These are phyloP conservation scores for Physella acuta DNA, from an alignment of 1,140 invertebrate species.

Conservation along the genomic window DNA sequence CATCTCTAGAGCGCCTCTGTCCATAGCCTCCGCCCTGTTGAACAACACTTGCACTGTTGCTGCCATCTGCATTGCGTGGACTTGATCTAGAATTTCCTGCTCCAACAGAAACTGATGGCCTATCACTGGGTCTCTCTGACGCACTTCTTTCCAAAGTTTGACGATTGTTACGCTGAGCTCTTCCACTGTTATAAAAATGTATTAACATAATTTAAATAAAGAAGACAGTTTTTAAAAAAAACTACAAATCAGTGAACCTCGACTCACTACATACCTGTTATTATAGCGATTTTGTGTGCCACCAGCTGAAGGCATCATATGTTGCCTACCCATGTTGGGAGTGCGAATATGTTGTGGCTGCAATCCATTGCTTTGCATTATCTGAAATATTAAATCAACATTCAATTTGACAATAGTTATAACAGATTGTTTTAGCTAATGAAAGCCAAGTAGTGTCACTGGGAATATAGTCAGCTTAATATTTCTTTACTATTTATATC, in stretches of 20 bases:
- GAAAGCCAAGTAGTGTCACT: too few species aligned
- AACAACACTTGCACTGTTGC: background rate
- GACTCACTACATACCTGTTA: too few species aligned
- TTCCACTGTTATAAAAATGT: too few species aligned
- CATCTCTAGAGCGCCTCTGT: background rate
- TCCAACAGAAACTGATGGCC: background rate
- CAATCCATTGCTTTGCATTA: constrained; percentile 25
- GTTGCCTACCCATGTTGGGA: constrained; percentile 10
- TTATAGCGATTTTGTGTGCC: constrained; percentile 7
- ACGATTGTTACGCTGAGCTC: constrained; percentile 13
- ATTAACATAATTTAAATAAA: too few species aligned
- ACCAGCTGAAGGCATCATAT: constrained; percentile 3
- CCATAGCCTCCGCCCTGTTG: constrained; percentile 10
- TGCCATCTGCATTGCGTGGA: constrained; percentile 5
- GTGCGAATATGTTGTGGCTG: constrained; percentile 25
- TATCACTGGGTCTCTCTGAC: constrained; percentile 14
- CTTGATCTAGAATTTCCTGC: background rate
- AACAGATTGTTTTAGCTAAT: too few species aligned
- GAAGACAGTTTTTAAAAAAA: too few species aligned
- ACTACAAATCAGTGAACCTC: too few species aligned
- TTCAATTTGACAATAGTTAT: too few species aligned
- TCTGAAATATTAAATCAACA: constrained; percentile 11
- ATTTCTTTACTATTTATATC: too few species aligned
- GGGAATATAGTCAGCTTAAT: too few species aligned
- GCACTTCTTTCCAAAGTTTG: constrained; percentile 9